Evolutionary conservation across 2,888 invertebrate genomes (phyloP).

Genomic region (Drosophila putrida): DNA sequence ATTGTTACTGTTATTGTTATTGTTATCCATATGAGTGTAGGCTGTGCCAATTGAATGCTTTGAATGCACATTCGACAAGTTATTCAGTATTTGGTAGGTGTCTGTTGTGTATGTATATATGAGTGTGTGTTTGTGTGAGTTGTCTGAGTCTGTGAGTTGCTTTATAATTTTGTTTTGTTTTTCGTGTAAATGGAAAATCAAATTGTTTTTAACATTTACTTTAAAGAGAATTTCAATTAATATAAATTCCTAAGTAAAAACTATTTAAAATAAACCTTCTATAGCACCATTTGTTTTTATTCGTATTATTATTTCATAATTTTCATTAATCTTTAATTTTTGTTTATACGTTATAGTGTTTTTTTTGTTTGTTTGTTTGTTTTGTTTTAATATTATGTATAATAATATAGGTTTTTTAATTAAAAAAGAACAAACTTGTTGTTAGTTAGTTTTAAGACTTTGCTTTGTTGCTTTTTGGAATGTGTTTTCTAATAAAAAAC

Average conservation of each 20-base stretch:
- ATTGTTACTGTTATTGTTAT: constrained; percentile 31
- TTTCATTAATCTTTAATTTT: constrained; percentile 43
- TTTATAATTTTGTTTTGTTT: constrained; percentile 65
- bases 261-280: constrained; percentile 82
- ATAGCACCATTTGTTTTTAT: constrained; percentile 81
- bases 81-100: constrained; percentile 63
- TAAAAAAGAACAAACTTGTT: constrained; percentile 57
- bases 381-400: constrained; percentile 16
- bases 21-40: constrained; percentile 59
- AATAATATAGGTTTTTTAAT: constrained; percentile 18
- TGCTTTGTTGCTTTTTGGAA: constrained; percentile 81
- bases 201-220: constrained; percentile 63
- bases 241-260: constrained; percentile 62
- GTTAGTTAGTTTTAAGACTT: constrained; percentile 73
- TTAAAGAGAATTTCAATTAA: constrained; percentile 49
- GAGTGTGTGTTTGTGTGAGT: constrained; percentile 31
- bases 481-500: constrained; percentile 75
- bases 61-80: constrained; percentile 70
- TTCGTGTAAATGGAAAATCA: constrained; percentile 72
- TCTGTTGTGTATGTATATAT: constrained; percentile 35
- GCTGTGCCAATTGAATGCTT: constrained; percentile 62
- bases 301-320: constrained; percentile 74
- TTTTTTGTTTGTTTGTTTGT: constrained; percentile 18
- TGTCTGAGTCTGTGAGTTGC: constrained; percentile 60
- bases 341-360: constrained; percentile 41